phyloP scores from a whole-genome alignment of 2,797 vertebrate genomes.

The Kryptopterus vitreolus region DNA sequence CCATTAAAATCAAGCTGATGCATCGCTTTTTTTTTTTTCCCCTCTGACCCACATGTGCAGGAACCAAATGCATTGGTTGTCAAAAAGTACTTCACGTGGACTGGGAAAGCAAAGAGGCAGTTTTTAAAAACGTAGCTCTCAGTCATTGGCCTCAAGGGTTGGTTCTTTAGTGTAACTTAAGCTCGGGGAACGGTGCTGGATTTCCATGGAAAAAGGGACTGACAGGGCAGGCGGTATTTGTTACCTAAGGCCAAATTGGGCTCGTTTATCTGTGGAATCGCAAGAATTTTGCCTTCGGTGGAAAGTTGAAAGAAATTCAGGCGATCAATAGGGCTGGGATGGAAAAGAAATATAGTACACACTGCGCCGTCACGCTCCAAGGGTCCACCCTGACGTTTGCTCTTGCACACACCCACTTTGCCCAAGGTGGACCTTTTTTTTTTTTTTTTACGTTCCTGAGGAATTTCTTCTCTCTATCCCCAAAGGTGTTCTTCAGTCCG shows the following conservation, averaged over 20 bases:
- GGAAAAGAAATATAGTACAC: not conserved
- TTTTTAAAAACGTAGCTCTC: not conserved
- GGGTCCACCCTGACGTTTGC: not conserved
- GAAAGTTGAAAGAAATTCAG: not conserved
- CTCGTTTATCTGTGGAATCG: slow-evolving; percentile 3
- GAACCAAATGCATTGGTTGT: slow-evolving; percentile 4
- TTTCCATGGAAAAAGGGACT: not conserved
- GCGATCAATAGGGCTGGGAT: not conserved
- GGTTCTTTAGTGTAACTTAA: slow-evolving; percentile 14
- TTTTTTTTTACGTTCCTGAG: slow-evolving; percentile 72
- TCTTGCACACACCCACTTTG: slow-evolving; percentile 19
- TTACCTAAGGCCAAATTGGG: not conserved
- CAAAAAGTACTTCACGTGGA: not conserved
- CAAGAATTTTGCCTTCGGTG: slow-evolving; percentile 24
- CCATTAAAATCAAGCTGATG: not conserved
- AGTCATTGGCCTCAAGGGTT: not conserved
- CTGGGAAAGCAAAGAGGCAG: not conserved
- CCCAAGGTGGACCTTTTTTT: slow-evolving; percentile 49
- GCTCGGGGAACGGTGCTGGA: not conserved
- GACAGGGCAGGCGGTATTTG: slow-evolving; percentile 3
- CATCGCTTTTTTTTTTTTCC: not conserved
- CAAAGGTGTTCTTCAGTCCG: slow-evolving; percentile 30
- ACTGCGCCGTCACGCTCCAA: too few relatives aligned
- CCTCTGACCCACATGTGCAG: not conserved
- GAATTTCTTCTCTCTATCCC: slow-evolving; percentile 66